These are phyloP conservation scores for Paragorgia papillata DNA, from an alignment of 92 coral and sea anemone species.

Conservation along the genomic window DNA sequence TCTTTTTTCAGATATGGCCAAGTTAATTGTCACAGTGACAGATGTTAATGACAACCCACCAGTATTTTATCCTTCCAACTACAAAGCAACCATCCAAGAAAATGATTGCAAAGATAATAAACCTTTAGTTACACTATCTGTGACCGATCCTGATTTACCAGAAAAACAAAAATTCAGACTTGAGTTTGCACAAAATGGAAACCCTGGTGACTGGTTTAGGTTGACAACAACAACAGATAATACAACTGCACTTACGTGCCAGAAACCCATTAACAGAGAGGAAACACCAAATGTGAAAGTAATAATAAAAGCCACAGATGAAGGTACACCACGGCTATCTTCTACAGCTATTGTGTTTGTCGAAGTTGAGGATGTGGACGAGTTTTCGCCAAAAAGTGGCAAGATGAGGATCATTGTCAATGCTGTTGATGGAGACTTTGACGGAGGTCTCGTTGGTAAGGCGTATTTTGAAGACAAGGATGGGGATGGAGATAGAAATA, in stretches of 20 bases:
- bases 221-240: constrained; percentile 50
- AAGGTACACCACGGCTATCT: constrained; percentile 61
- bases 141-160: constrained; percentile 71
- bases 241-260: constrained; percentile 58
- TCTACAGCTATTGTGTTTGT: constrained; percentile 65
- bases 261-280: constrained; percentile 64
- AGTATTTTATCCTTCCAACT: constrained; percentile 69
- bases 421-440: constrained; percentile 69
- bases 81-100: constrained; percentile 68
- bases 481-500: constrained; percentile 31
- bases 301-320: constrained; percentile 69
- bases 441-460: constrained; percentile 77
- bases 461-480: constrained; percentile 83
- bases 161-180: constrained; percentile 65
- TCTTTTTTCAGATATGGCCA: constrained; percentile 39
- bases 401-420: constrained; percentile 73
- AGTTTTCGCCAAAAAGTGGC: constrained; percentile 64
- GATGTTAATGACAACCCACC: constrained; percentile 94
- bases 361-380: constrained; percentile 64
- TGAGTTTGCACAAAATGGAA: constrained; percentile 66
- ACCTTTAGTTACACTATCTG: constrained; percentile 69
- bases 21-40: constrained; percentile 64
- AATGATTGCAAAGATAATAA: constrained; percentile 44
- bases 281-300: constrained; percentile 63
- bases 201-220: constrained; percentile 61